Evolutionary conservation across 2,888 invertebrate genomes (phyloP).

Genomic region (Macrophya annulata): DNA sequence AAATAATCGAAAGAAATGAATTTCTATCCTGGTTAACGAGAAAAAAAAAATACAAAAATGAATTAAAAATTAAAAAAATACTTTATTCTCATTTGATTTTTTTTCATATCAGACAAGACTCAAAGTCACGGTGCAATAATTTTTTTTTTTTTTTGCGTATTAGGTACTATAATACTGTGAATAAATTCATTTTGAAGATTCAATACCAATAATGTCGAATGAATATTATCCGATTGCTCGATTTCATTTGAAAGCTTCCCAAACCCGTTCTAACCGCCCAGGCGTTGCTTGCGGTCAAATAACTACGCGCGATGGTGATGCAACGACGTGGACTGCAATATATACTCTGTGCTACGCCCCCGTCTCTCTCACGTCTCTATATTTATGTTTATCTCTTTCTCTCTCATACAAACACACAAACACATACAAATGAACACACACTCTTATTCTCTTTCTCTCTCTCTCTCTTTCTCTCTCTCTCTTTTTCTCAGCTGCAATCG

Average conservation of each 20-base stretch:
- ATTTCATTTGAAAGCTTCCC: slow-evolving; percentile 30
- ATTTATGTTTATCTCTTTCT: background rate
- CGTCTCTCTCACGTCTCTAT: slow-evolving; percentile 8
- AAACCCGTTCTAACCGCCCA: slow-evolving; percentile 33
- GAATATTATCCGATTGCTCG: slow-evolving; percentile 13
- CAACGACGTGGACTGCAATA: slow-evolving; percentile 22
- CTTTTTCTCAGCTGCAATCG: background rate
- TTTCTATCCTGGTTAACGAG: no score
- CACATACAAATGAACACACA: no score
- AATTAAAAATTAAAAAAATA: no score
- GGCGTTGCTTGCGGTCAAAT: slow-evolving; percentile 39
- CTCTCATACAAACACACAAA: background rate
- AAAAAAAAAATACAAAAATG: no score
- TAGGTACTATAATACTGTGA: no score
- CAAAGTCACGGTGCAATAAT: background rate
- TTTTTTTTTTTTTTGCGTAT: background rate
- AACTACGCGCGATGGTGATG: slow-evolving; percentile 15
- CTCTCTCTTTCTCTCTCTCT: background rate
- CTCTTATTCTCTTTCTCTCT: background rate
- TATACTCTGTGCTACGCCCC: background rate
- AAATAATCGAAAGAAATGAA: no score
- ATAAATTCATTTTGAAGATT: background rate
- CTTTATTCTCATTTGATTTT: no score
- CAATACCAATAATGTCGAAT: slow-evolving; percentile 9
- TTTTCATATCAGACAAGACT: background rate